Evolutionary conservation across 2,113 vertebrate genomes (phyloP).

Genomic region (Cyprinodon variegatus): DNA sequence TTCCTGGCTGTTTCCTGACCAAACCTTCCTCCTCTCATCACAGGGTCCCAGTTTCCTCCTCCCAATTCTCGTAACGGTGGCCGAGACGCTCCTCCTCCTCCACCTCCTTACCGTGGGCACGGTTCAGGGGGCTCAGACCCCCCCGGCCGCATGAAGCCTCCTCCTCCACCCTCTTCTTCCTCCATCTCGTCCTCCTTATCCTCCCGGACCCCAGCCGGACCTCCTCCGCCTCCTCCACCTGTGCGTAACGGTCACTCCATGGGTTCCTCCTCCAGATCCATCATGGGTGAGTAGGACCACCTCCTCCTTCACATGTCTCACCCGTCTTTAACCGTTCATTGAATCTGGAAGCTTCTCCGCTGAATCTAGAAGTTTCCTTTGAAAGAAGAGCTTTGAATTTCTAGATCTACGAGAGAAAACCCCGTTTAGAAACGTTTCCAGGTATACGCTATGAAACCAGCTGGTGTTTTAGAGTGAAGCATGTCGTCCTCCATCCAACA

Average conservation of each 20-base stretch:
- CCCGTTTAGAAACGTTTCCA: too few species aligned
- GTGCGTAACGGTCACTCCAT: conserved; percentile 90
- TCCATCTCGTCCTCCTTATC: conserved; percentile 76
- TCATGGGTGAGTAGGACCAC: conserved; percentile 83
- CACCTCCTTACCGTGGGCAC: conserved; percentile 86
- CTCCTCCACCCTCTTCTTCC: conserved; percentile 78
- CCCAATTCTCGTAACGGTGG: conserved; percentile 83
- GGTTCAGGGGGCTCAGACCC: conserved; percentile 74
- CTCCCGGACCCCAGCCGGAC: conserved; percentile 85
- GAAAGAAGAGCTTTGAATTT: too few species aligned
- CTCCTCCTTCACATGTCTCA: not conserved
- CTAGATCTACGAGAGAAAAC: too few species aligned
- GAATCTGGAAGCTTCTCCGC: too few species aligned
- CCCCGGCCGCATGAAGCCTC: conserved; percentile 83
- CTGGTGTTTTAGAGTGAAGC: too few species aligned
- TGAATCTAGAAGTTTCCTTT: too few species aligned
- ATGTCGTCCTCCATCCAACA: too few species aligned
- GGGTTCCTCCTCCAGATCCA: conserved; percentile 79
- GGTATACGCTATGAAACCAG: not conserved
- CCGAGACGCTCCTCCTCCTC: conserved; percentile 87
- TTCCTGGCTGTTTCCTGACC: too few species aligned
- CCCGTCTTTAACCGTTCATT: too few species aligned
- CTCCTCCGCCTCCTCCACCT: conserved; percentile 88
- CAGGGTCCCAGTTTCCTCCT: conserved; percentile 81
- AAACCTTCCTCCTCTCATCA: not conserved